Percentiles rank a stretch among this genome's conserved stretches.
phyloP scores from a whole-genome alignment of 1,140 invertebrate species.

The Drosophila erecta region DNA sequence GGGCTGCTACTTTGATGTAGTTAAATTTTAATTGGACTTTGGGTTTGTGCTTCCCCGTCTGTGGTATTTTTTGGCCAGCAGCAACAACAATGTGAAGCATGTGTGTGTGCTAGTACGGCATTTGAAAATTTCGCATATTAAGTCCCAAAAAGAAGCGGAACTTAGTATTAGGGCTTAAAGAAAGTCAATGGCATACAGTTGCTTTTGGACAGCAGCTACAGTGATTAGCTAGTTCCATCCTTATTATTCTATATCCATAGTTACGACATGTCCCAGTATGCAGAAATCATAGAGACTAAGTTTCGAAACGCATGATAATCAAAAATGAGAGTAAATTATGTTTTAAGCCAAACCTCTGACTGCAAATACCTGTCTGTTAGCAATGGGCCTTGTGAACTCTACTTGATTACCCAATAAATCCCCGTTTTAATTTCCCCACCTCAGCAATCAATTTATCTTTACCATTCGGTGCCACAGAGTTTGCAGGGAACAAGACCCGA shows the following conservation, averaged over 20 bases:
- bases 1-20: slow-evolving; percentile 79
- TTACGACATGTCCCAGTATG: too few relatives aligned
- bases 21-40: slow-evolving; percentile 84
- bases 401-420: slow-evolving; percentile 12
- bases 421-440: slow-evolving; percentile 11
- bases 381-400: not conserved
- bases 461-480: slow-evolving; percentile 9
- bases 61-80: slow-evolving; percentile 66
- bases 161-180: slow-evolving; percentile 3
- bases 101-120: slow-evolving; percentile 37
- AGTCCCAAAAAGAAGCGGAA: slow-evolving; percentile 13
- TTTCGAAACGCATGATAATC: too few relatives aligned
- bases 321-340: too few relatives aligned
- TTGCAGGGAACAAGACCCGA: slow-evolving; percentile 21
- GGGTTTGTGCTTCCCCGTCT: slow-evolving; percentile 71
- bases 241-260: too few relatives aligned
- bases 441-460: slow-evolving; percentile 28
- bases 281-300: too few relatives aligned
- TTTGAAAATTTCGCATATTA: slow-evolving; percentile 45
- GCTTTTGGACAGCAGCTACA: too few relatives aligned
- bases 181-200: not conserved
- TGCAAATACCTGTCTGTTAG: not conserved
- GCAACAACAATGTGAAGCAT: slow-evolving; percentile 32
- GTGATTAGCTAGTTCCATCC: not conserved
- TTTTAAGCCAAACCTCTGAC: too few relatives aligned